Conservation (phyloP, 2,888 invertebrate species). For the Chrysopilus asiliformis region DNA sequence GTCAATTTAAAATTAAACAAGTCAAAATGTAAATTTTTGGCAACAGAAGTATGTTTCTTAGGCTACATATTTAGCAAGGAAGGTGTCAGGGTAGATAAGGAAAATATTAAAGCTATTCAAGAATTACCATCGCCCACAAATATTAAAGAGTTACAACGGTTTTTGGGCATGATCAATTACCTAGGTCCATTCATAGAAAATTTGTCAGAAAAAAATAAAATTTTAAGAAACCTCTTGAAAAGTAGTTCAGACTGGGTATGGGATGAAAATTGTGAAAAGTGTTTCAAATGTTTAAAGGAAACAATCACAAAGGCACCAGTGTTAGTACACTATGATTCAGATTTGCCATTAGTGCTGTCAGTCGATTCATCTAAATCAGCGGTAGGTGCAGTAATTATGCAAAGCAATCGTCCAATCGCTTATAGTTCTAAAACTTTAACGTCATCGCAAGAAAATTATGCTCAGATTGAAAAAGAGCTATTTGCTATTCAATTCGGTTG, state of each 20-base stretch:
- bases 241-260: slow-evolving; percentile 14
- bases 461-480: slow-evolving; percentile 23
- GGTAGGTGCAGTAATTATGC: slow-evolving; percentile 9
- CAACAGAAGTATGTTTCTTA: slow-evolving; percentile 10
- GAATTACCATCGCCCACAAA: slow-evolving; percentile 9
- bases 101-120: slow-evolving; percentile 9
- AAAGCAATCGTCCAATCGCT: slow-evolving; percentile 7
- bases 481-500: slow-evolving; percentile 23
- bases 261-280: slow-evolving; percentile 10
- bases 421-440: slow-evolving; percentile 3
- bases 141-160: slow-evolving; percentile 9
- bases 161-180: slow-evolving; percentile 11
- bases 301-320: slow-evolving; percentile 10
- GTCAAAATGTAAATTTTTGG: slow-evolving; percentile 13
- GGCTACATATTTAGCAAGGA: slow-evolving; percentile 9
- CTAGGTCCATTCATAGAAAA: slow-evolving; percentile 1
- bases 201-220: not conserved
- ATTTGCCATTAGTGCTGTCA: slow-evolving; percentile 13
- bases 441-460: slow-evolving; percentile 12
- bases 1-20: slow-evolving; percentile 9
- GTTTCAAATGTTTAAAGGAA: slow-evolving; percentile 13
- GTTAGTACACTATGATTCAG: slow-evolving; percentile 12
- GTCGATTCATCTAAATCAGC: slow-evolving; percentile 20
- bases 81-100: slow-evolving; percentile 5
- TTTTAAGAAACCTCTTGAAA: slow-evolving; percentile 12